A percentile compares a stretch with the other conserved stretches of the same genome.
phyloP scores from a whole-genome alignment of 2,797 vertebrate species.

The Podargus strigoides region DNA sequence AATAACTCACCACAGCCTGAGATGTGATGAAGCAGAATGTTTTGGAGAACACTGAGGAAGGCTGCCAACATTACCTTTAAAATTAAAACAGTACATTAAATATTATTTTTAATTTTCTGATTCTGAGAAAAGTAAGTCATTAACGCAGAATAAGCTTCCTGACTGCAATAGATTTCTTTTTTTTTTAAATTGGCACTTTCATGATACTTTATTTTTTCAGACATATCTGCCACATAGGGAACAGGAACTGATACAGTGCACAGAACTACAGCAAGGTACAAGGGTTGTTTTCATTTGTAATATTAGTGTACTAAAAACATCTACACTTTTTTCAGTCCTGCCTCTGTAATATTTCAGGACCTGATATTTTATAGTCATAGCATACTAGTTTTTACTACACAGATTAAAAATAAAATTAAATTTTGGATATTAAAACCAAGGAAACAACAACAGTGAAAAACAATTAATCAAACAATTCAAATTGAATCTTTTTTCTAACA shows the following conservation, averaged over 20 bases:
- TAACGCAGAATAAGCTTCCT: not conserved
- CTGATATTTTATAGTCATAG: not conserved
- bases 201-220: not conserved
- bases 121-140: not conserved
- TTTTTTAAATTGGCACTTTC: not conserved
- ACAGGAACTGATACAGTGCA: fast-evolving
- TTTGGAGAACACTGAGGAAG: not conserved
- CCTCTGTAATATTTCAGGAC: not conserved
- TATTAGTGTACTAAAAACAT: not conserved
- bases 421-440: not conserved
- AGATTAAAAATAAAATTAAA: not conserved
- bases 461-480: not conserved
- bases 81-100: not conserved
- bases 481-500: not conserved
- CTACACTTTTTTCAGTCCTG: not conserved
- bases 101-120: not conserved
- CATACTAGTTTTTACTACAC: not conserved
- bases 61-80: not conserved
- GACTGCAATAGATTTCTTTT: not conserved
- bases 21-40: not conserved
- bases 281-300: not conserved
- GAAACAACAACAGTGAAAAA: not conserved
- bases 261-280: not conserved
- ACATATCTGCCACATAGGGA: not conserved
- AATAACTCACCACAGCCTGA: not conserved